Base-by-base conservation (phyloP, 2,113 vertebrate genomes). In the Ictalurus punctatus region DNA sequence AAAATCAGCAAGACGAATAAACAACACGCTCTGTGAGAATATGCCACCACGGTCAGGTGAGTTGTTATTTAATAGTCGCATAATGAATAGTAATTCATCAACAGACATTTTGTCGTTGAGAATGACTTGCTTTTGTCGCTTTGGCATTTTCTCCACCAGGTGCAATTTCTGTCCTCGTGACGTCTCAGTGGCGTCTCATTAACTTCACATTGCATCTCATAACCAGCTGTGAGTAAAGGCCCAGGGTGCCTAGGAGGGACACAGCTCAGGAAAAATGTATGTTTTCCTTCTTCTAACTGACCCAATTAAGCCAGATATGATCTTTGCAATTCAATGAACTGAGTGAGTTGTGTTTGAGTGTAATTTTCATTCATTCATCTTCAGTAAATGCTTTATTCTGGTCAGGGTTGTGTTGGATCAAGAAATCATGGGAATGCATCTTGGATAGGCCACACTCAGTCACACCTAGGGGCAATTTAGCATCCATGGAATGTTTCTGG, bases 31-130 rank as follows among this genome's bases (percentile, higher is more conserved):
- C 37, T 2, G 76, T 0, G 58, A 34, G 44, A 81, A 12, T 13
- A 48, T 81, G 30, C 2, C 48, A 34, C 76, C 44, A 14, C 67
- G 30, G 14, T 44, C 86, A 83, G 79, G 86, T 88, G 63, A 88
- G 86, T 59, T 25, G 63, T 40, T 83, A 9, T 59, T 61, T 82
- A 54, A 52, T 52, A 80, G 48, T 13, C 4, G 9, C 52, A 10
- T 5, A 58, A 81, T 34, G 52, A 56, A 84, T 19, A 69, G 40
- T 4, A 21, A 19, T 30, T 48, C 25, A 16, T 14, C 4, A 16
- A 34, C 65, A 34, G 30, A 37, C 5, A 37, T 79, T 52, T 79
- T 27, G 44, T 27, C 1, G 0, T 3, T 79, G 76, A 27, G 25
- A 79, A 48, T 48, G 21, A 79, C 40, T 48, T 12, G 44, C 13